Conservation (phyloP, 2,888 invertebrate species). For the Itoplectis maculator region DNA sequence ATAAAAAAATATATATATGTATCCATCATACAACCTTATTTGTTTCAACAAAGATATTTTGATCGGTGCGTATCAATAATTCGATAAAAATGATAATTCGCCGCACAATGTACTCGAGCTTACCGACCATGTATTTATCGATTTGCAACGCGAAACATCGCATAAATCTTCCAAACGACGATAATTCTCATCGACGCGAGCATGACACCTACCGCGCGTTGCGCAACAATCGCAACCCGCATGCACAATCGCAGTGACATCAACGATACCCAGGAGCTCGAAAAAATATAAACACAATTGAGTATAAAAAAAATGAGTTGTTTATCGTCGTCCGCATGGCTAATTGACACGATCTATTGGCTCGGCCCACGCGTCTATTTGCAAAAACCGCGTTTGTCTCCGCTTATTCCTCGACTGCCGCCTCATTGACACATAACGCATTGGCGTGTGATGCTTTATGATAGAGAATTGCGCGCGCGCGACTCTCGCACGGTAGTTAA, state of each 20-base stretch:
- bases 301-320: conserved; percentile 23
- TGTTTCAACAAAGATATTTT: no score
- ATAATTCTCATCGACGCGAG: not conserved
- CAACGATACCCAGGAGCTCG: not conserved
- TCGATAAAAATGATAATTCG: no score
- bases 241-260: not conserved
- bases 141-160: not conserved
- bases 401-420: conserved; percentile 4
- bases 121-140: not conserved
- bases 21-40: no score
- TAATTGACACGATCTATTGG: conserved; percentile 29
- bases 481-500: conserved; percentile 37
- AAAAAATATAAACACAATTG: conserved; percentile 3
- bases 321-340: conserved; percentile 28
- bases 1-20: no score
- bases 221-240: not conserved
- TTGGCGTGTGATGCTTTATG: no score
- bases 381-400: not conserved
- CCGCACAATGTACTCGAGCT: no score
- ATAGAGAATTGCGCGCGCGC: conserved; percentile 45
- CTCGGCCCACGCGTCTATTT: conserved; percentile 36
- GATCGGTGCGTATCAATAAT: no score
- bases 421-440: conserved; percentile 7
- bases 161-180: not conserved
- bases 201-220: not conserved